These are phyloP conservation scores for Palythoa grandis DNA, from an alignment of 92 coral and sea anemone species.

Conservation along the genomic window DNA sequence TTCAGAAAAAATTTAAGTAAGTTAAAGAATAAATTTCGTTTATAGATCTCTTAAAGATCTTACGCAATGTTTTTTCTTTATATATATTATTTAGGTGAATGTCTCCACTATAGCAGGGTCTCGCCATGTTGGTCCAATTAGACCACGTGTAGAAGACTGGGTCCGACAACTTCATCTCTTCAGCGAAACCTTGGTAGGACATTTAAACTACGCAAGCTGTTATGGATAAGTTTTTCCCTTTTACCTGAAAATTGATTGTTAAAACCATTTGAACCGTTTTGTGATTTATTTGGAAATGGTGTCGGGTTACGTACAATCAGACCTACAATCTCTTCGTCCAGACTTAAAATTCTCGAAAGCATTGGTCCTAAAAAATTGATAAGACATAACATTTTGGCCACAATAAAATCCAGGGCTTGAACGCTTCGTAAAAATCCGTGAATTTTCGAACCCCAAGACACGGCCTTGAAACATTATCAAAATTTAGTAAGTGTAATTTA, in stretches of 20 bases:
- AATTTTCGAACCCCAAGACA: no score
- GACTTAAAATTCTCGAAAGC: no score
- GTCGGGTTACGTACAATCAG: no score
- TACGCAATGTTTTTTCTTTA: background rate
- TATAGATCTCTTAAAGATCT: background rate
- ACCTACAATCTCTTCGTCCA: no score
- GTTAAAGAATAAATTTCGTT: background rate
- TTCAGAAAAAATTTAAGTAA: background rate
- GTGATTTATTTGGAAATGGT: no score
- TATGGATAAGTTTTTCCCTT: background rate
- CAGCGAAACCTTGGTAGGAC: constrained; percentile 90
- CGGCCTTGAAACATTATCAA: no score
- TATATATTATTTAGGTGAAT: constrained; percentile 71
- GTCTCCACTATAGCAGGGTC: constrained; percentile 98
- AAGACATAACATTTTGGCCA: no score
- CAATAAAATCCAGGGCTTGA: no score
- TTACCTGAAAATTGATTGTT: background rate
- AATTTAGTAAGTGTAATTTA: no score
- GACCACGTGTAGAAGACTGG: constrained; percentile 98
- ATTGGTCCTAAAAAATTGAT: no score
- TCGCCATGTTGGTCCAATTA: constrained; percentile 97
- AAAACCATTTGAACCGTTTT: no score
- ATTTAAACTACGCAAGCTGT: background rate
- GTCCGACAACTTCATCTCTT: constrained; percentile 93
- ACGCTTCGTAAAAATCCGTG: no score